Conservation (phyloP, 1,140 invertebrate genomes). For the Pogonognathellus flavescens region DNA sequence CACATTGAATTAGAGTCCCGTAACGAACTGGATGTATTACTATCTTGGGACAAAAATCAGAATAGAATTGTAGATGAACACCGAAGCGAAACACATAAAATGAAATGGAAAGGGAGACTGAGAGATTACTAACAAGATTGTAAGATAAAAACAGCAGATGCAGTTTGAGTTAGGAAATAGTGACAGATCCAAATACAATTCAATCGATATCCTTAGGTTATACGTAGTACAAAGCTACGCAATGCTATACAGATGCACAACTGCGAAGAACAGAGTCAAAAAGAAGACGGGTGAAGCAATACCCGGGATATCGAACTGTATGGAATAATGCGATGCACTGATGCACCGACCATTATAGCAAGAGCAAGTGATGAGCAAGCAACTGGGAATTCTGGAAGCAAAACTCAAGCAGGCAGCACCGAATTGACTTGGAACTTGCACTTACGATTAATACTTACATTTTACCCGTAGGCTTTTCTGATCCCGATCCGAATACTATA, state of each 20-base stretch:
- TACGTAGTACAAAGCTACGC: neutral
- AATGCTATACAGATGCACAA: neutral
- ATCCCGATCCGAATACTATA: constrained; percentile 22
- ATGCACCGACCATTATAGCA: constrained; percentile 15
- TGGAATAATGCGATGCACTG: constrained; percentile 34
- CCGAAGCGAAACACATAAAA: constrained; percentile 7
- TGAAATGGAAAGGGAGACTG: neutral
- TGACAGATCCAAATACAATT: constrained; percentile 22
- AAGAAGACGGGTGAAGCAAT: constrained; percentile 2
- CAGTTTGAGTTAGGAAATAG: constrained; percentile 8
- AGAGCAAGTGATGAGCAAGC: constrained; percentile 38
- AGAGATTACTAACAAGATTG: too few relatives aligned
- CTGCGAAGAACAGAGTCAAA: neutral
- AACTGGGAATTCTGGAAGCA: constrained; percentile 25
- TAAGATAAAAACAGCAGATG: constrained; percentile 39
- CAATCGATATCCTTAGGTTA: constrained; percentile 15
- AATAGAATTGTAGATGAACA: neutral
- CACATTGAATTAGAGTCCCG: too few relatives aligned
- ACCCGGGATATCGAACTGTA: constrained; percentile 20
- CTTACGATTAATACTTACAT: constrained; percentile 17
- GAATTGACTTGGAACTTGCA: constrained; percentile 6
- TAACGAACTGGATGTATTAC: neutral
- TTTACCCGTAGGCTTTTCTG: neutral
- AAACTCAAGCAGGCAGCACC: neutral
- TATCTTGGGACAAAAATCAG: constrained; percentile 2